Percentiles rank a stretch among this genome's conserved stretches.
These are phyloP conservation scores for Apamea crenata DNA, from an alignment of 2,888 invertebrate species.

Conservation along the genomic window DNA sequence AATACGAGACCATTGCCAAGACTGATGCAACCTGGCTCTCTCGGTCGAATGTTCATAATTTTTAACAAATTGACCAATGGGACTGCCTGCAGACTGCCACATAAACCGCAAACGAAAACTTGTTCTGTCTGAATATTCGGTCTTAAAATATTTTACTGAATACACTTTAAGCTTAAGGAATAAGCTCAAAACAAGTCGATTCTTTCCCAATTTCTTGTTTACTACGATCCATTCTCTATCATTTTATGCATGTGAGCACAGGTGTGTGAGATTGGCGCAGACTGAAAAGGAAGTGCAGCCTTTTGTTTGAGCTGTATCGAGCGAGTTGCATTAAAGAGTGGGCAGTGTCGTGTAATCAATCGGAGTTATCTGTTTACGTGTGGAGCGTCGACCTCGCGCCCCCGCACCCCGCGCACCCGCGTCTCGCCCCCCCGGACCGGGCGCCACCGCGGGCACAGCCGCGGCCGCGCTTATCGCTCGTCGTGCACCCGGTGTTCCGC, in stretches of 20 bases:
- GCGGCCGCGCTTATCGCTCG: conserved; percentile 73
- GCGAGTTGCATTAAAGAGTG: conserved; percentile 70
- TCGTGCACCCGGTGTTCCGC: conserved; percentile 79
- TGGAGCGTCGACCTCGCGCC: conserved; percentile 80
- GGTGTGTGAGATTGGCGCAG: conserved; percentile 43
- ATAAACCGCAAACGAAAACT: conserved; percentile 16
- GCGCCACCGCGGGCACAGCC: conserved; percentile 61
- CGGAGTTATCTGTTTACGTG: conserved; percentile 84
- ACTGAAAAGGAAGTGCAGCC: conserved; percentile 54
- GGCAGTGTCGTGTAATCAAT: conserved; percentile 82
- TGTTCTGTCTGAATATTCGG: conserved; percentile 14
- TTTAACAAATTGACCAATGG: conserved; percentile 5
- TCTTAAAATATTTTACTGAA: not conserved
- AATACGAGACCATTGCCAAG: not conserved
- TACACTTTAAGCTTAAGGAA: not conserved
- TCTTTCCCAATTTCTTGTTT: not conserved
- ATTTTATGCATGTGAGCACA: not conserved
- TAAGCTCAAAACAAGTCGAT: not conserved
- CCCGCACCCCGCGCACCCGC: conserved; percentile 56
- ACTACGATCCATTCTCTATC: conserved; percentile 5
- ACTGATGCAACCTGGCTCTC: not conserved
- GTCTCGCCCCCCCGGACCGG: conserved; percentile 49
- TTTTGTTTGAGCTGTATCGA: conserved; percentile 64
- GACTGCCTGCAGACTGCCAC: not conserved
- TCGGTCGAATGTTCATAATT: conserved; percentile 14